A percentile compares a stretch with the other conserved stretches of the same genome.
These are phyloP conservation scores for Rotaria socialis DNA, from an alignment of 2,888 invertebrate genomes.

Conservation along the genomic window DNA sequence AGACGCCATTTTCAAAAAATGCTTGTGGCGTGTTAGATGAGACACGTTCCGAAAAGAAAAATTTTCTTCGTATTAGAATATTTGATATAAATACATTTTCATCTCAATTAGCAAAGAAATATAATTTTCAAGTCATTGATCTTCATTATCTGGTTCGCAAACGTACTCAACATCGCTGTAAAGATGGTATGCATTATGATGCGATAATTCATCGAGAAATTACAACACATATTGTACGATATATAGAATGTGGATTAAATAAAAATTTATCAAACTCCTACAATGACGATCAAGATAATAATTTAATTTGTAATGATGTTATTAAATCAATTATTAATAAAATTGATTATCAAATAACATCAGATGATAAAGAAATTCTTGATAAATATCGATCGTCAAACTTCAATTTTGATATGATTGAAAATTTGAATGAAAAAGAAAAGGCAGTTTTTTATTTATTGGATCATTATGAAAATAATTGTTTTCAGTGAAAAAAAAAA, in stretches of 20 bases:
- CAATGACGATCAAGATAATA: not conserved
- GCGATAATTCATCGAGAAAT: slow-evolving; percentile 30
- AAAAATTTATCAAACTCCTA: not conserved
- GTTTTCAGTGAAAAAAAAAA: not conserved
- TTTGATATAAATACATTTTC: slow-evolving; percentile 25
- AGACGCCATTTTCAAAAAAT: slow-evolving; percentile 24
- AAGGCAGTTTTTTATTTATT: not conserved
- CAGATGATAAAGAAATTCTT: not conserved
- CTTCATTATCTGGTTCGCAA: not conserved
- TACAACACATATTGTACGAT: not conserved
- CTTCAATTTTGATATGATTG: not conserved
- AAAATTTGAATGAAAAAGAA: slow-evolving; percentile 21
- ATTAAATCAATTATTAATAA: not conserved
- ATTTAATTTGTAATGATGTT: not conserved
- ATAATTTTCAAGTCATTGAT: slow-evolving; percentile 33
- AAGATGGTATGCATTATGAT: slow-evolving; percentile 36
- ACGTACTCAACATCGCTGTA: not conserved
- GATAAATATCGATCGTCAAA: not conserved
- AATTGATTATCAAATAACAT: slow-evolving; percentile 21
- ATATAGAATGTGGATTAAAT: not conserved
- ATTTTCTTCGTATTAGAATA: not conserved
- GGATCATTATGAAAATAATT: slow-evolving; percentile 10
- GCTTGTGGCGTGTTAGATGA: not conserved
- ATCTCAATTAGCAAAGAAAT: slow-evolving; percentile 10
- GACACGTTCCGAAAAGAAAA: not conserved